Conservation (phyloP, 2,113 vertebrate genomes). For the Syngnathus scovelli region DNA sequence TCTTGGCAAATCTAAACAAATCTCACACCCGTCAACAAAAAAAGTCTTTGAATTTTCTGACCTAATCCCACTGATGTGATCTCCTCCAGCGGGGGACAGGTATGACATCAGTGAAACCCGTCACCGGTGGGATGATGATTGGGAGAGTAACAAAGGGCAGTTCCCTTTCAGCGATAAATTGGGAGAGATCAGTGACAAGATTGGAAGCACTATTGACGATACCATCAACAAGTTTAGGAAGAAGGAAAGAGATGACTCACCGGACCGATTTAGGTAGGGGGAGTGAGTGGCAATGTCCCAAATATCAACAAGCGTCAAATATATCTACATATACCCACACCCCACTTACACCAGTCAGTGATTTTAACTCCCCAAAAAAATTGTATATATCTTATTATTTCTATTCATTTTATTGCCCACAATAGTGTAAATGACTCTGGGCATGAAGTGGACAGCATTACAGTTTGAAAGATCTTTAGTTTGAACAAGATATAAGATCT, state of each 20-base stretch:
- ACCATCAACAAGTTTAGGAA: slow-evolving; percentile 94
- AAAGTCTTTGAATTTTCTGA: background rate
- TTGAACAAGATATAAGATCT: background rate
- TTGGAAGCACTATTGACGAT: slow-evolving; percentile 95
- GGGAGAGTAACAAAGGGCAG: slow-evolving; percentile 84
- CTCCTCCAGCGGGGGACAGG: slow-evolving; percentile 74
- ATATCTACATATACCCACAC: background rate
- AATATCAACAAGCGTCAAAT: background rate
- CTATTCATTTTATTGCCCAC: background rate
- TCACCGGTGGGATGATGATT: slow-evolving; percentile 94
- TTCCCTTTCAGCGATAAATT: slow-evolving; percentile 96
- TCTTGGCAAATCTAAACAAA: background rate
- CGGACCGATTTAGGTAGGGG: slow-evolving; percentile 87
- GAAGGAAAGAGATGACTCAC: slow-evolving; percentile 93
- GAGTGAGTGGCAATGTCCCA: background rate
- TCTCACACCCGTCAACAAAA: background rate
- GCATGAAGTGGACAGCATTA: background rate
- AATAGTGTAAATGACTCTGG: background rate
- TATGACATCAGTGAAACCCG: slow-evolving; percentile 79
- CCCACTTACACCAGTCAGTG: background rate
- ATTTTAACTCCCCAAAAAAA: background rate
- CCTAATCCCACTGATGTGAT: background rate
- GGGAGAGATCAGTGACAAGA: slow-evolving; percentile 94
- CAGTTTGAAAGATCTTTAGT: background rate
- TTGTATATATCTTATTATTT: background rate